These are phyloP conservation scores for Spialia ferax DNA, from an alignment of 2,888 invertebrate species.

Conservation along the genomic window DNA sequence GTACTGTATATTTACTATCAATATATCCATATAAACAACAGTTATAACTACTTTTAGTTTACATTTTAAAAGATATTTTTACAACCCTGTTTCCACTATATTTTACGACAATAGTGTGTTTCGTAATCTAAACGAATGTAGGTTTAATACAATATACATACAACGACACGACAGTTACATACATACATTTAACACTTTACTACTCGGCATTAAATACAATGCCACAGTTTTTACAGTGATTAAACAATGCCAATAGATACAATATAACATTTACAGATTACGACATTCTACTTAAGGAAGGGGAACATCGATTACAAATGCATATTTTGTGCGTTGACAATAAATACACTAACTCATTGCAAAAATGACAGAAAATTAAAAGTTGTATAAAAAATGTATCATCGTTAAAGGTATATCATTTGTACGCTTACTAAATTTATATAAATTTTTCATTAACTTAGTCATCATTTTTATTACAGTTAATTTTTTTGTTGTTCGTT, in stretches of 20 bases:
- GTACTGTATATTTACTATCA: constrained; percentile 75
- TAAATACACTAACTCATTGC: constrained; percentile 53
- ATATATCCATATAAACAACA: constrained; percentile 83
- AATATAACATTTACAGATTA: constrained; percentile 12
- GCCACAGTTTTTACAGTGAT: constrained; percentile 27
- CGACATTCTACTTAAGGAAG: constrained; percentile 33
- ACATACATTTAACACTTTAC: constrained; percentile 31
- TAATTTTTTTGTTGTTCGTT: too few relatives aligned
- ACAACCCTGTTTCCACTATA: constrained; percentile 87
- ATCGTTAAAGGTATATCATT: neutral
- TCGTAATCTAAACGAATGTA: constrained; percentile 65
- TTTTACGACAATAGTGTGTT: constrained; percentile 75
- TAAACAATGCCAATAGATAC: constrained; percentile 19
- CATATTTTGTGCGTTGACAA: constrained; percentile 57
- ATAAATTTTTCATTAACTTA: neutral
- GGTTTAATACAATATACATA: constrained; percentile 49
- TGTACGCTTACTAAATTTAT: neutral
- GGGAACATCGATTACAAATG: constrained; percentile 42
- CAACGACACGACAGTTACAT: constrained; percentile 47
- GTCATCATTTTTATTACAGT: neutral
- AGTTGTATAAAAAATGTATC: constrained; percentile 43
- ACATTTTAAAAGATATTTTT: constrained; percentile 84
- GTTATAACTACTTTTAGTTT: constrained; percentile 75
- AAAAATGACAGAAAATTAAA: constrained; percentile 37
- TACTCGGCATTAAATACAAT: constrained; percentile 25